phyloP scores from a whole-genome alignment of 37 sponge, comb jelly and placozoan species.

The Hormiphora californensis region DNA sequence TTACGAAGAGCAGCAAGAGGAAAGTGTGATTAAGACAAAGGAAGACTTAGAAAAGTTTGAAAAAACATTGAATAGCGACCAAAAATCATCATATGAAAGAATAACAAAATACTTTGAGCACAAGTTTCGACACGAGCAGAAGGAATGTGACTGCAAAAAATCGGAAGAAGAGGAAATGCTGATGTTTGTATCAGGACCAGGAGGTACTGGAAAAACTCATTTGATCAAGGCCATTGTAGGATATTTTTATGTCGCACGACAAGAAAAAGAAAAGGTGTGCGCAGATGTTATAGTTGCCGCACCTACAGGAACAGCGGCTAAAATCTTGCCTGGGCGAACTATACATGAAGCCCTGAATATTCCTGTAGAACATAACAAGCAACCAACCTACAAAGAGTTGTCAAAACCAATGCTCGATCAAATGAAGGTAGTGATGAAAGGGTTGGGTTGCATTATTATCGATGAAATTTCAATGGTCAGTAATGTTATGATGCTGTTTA shows the following conservation, averaged over 20 bases:
- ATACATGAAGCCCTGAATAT: conserved; percentile 56
- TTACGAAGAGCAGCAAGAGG: background rate
- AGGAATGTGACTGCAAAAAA: background rate
- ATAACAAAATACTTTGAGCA: background rate
- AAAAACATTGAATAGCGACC: background rate
- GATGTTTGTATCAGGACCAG: conserved; percentile 56
- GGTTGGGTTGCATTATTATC: conserved; percentile 57
- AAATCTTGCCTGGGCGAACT: conserved; percentile 56
- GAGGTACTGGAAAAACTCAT: conserved; percentile 62
- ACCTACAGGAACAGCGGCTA: conserved; percentile 60
- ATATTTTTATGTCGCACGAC: background rate
- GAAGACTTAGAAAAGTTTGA: background rate
- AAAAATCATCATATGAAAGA: background rate
- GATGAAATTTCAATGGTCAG: conserved; percentile 69
- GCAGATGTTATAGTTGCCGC: conserved; percentile 45
- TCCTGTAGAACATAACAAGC: conserved; percentile 60
- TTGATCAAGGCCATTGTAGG: conserved; percentile 54
- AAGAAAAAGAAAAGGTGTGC: too few species aligned
- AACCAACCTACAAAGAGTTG: conserved; percentile 61
- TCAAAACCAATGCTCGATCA: conserved; percentile 56
- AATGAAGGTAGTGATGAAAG: conserved; percentile 53
- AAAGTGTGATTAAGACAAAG: background rate
- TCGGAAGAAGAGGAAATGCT: conserved; percentile 10
- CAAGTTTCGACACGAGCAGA: background rate
- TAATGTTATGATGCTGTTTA: conserved; percentile 57